A percentile compares a stretch with the other conserved stretches of the same genome.
These are phyloP conservation scores for Drosophila equinoxialis DNA, from an alignment of 1,140 invertebrate genomes.

Conservation along the genomic window DNA sequence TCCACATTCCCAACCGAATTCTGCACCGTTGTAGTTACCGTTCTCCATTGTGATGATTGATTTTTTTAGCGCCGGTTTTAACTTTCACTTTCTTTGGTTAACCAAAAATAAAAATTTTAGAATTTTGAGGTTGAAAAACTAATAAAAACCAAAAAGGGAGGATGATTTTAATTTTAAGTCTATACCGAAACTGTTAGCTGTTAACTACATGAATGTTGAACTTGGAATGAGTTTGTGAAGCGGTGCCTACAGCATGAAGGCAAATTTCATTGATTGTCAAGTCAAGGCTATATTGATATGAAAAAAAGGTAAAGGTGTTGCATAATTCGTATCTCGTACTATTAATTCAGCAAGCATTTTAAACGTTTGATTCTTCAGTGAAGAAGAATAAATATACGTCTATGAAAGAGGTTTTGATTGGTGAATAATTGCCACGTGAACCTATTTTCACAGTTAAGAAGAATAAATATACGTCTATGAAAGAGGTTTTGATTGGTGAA, in stretches of 20 bases:
- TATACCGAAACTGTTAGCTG: constrained; percentile 19
- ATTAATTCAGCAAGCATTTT: no score
- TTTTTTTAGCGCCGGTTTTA: neutral
- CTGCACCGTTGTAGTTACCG: constrained; percentile 40
- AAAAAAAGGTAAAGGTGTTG: no score
- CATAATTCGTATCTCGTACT: no score
- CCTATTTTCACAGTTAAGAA: neutral
- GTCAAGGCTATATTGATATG: neutral
- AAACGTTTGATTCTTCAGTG: no score
- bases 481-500: neutral
- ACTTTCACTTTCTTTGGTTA: constrained; percentile 6
- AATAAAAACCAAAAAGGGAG: neutral
- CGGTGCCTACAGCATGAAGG: neutral
- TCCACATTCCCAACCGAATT: constrained; percentile 53
- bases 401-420: neutral
- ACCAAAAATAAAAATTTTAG: constrained; percentile 24
- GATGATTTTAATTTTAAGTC: constrained; percentile 32
- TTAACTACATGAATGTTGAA: constrained; percentile 30
- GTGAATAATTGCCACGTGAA: neutral
- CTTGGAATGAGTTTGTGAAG: constrained; percentile 29
- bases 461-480: no score
- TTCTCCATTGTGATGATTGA: constrained; percentile 37
- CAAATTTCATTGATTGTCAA: neutral
- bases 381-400: no score
- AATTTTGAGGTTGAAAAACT: neutral